Percentiles rank a stretch among this genome's conserved stretches.
These are phyloP conservation scores for Hyalella azteca DNA, from an alignment of 2,888 invertebrate genomes.

Conservation along the genomic window DNA sequence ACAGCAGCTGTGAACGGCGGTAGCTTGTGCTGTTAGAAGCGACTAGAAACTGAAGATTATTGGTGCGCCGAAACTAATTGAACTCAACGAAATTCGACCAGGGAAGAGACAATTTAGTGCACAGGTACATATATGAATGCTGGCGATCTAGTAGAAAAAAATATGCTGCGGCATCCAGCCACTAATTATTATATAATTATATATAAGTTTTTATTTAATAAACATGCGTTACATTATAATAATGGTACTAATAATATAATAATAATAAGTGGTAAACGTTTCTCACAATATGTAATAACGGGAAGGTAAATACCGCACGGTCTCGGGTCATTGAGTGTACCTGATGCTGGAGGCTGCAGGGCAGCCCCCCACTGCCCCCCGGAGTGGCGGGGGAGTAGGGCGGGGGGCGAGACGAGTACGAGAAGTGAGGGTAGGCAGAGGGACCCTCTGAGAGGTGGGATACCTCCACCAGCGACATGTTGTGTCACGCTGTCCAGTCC, in stretches of 20 bases:
- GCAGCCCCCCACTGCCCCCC: background rate
- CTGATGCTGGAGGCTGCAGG: background rate
- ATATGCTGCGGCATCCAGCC: background rate
- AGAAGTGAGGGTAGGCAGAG: background rate
- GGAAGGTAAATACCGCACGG: background rate
- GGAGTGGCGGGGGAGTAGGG: background rate
- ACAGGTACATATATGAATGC: background rate
- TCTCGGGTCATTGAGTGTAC: background rate
- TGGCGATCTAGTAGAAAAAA: background rate
- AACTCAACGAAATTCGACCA: background rate
- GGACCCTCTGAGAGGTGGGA: background rate
- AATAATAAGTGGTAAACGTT: background rate
- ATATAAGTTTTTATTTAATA: background rate
- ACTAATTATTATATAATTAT: background rate
- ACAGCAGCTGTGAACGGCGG: background rate
- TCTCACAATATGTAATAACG: background rate
- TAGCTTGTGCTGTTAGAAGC: background rate
- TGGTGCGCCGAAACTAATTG: background rate
- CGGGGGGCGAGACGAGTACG: background rate
- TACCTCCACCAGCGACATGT: slow-evolving; percentile 5
- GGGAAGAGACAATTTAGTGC: background rate
- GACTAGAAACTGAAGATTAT: background rate
- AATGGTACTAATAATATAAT: background rate
- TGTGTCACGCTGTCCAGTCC: background rate
- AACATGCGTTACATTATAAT: background rate